Evolutionary conservation across 2,888 invertebrate genomes (phyloP).

Genomic region (Helleia helle): DNA sequence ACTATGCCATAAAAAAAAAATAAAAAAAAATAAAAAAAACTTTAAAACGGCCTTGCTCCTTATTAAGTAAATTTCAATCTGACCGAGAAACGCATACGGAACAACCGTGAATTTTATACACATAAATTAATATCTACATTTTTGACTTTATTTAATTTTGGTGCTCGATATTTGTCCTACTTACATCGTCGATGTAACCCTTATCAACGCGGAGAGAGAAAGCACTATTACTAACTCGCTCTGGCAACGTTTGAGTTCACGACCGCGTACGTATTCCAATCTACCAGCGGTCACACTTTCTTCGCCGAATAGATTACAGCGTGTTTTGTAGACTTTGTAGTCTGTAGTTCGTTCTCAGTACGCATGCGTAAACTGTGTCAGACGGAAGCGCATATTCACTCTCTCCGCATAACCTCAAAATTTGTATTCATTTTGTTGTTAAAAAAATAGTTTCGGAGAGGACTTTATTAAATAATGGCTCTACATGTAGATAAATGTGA

Average conservation of each 20-base stretch:
- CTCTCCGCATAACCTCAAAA: slow-evolving; percentile 41
- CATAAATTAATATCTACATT: no score
- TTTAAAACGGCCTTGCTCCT: no score
- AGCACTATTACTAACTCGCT: neutral
- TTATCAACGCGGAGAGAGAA: neutral
- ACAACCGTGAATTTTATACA: no score
- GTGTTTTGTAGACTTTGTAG: neutral
- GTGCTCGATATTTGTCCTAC: no score
- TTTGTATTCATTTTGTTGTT: no score
- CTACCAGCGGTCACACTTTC: slow-evolving; percentile 1
- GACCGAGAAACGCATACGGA: no score
- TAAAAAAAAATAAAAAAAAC: no score
- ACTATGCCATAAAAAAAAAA: no score
- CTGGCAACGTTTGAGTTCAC: neutral
- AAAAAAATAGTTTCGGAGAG: no score
- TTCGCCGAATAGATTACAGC: slow-evolving; percentile 1
- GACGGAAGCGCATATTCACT: slow-evolving; percentile 29
- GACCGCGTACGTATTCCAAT: neutral
- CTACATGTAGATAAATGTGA: slow-evolving; percentile 59
- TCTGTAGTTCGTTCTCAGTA: slow-evolving; percentile 27
- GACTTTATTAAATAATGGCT: slow-evolving; percentile 32
- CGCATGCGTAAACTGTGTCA: slow-evolving; percentile 63
- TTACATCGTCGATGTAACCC: no score
- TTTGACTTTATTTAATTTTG: no score
- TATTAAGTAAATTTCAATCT: no score